These are phyloP conservation scores for Allacma fusca DNA, from an alignment of 2,888 invertebrate genomes.

Conservation along the genomic window DNA sequence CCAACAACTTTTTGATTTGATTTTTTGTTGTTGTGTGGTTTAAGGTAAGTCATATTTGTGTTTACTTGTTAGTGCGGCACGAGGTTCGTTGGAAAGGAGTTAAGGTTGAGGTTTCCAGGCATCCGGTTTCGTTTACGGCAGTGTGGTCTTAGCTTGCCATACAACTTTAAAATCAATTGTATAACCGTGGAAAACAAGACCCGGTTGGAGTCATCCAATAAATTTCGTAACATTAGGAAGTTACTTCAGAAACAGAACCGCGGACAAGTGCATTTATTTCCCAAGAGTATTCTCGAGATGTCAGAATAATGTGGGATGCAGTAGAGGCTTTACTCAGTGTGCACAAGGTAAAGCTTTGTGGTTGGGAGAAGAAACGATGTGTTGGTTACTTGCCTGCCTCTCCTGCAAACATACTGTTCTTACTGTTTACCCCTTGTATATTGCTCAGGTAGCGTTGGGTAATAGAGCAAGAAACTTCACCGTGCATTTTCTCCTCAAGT, in stretches of 20 bases:
- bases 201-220: constrained; percentile 31
- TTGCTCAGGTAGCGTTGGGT: constrained; percentile 4
- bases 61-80: too few relatives aligned
- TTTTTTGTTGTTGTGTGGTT: too few relatives aligned
- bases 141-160: not conserved
- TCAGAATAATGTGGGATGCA: constrained; percentile 39
- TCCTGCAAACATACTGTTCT: not conserved
- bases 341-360: constrained; percentile 3
- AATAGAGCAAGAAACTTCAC: not conserved
- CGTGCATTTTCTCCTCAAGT: not conserved
- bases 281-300: constrained; percentile 37
- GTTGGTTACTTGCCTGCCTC: not conserved
- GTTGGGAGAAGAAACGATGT: not conserved
- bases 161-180: constrained; percentile 1
- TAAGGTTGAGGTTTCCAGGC: not conserved
- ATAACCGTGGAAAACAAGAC: not conserved
- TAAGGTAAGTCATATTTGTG: too few relatives aligned
- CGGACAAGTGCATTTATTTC: constrained; percentile 43
- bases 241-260: constrained; percentile 43
- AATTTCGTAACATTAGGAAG: constrained; percentile 42
- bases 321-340: constrained; percentile 6
- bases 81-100: too few relatives aligned
- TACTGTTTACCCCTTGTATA: not conserved
- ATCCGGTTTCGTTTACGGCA: not conserved
- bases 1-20: too few relatives aligned